A percentile compares a stretch with the other conserved stretches of the same genome.
These are phyloP conservation scores for Hippoglossus stenolepis DNA, from an alignment of 2,113 vertebrate genomes.

Conservation along the genomic window DNA sequence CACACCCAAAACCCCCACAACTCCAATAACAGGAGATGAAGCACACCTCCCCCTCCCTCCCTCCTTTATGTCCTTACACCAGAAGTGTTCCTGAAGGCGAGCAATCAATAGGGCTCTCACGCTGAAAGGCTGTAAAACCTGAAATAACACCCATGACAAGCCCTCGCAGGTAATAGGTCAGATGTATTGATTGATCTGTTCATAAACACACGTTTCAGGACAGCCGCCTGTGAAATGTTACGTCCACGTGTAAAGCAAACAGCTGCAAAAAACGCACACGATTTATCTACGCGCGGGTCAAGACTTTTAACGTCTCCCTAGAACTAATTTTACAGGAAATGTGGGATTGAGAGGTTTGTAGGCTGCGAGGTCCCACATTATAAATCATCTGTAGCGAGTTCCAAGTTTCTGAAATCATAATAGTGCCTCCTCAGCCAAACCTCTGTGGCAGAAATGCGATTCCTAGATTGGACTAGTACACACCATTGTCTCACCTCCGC, in stretches of 20 bases:
- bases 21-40: constrained; percentile 52
- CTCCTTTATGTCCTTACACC: constrained; percentile 57
- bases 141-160: constrained; percentile 78
- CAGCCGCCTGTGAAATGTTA: constrained; percentile 50
- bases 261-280: constrained; percentile 11
- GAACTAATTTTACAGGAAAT: constrained; percentile 36
- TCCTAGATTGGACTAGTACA: constrained; percentile 22
- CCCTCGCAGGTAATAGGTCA: constrained; percentile 77
- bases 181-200: constrained; percentile 76
- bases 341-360: constrained; percentile 40
- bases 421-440: constrained; percentile 39
- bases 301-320: constrained; percentile 43
- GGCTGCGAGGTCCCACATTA: constrained; percentile 19
- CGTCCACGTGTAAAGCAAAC: constrained; percentile 50
- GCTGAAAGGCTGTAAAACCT: constrained; percentile 74
- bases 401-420: constrained; percentile 54
- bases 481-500: constrained; percentile 37
- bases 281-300: constrained; percentile 38
- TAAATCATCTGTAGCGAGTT: constrained; percentile 46
- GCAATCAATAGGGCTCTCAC: constrained; percentile 76
- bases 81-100: constrained; percentile 72
- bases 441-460: constrained; percentile 23
- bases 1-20: constrained; percentile 44
- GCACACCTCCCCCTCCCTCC: not conserved
- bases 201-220: constrained; percentile 75